A percentile compares a stretch with the other conserved stretches of the same genome.
phyloP scores from a whole-genome alignment of 2,888 invertebrate genomes.

The Megamerina dolium region DNA sequence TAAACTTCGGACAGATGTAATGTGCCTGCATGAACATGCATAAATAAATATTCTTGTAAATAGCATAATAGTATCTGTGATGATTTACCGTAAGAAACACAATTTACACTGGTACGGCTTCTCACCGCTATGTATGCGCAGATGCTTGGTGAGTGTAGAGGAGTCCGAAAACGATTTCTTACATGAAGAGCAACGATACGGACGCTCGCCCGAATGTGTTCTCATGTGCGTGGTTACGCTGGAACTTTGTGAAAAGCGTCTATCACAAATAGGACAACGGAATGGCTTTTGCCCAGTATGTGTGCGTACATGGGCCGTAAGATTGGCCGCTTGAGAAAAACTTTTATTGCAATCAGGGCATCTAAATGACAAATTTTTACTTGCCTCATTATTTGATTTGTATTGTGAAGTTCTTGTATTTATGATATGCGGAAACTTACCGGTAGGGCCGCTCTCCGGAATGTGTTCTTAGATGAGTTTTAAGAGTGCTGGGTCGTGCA shows the following conservation, averaged over 20 bases:
- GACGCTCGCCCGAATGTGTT: slow-evolving; percentile 95
- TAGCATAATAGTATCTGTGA: not conserved
- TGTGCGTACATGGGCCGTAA: slow-evolving; percentile 85
- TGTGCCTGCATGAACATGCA: not conserved
- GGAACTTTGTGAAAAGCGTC: slow-evolving; percentile 93
- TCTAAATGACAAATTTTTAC: slow-evolving; percentile 21
- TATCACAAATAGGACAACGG: slow-evolving; percentile 92
- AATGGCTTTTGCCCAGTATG: slow-evolving; percentile 99
- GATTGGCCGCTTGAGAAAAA: slow-evolving; percentile 96
- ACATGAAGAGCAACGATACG: slow-evolving; percentile 92
- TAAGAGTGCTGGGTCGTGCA: slow-evolving; percentile 92
- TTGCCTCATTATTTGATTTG: not conserved
- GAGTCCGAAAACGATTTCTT: slow-evolving; percentile 99
- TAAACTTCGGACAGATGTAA: too few relatives aligned
- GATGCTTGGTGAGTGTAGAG: slow-evolving; percentile 94
- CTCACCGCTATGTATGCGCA: slow-evolving; percentile 69
- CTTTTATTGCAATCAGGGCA: slow-evolving; percentile 94
- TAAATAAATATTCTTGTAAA: not conserved
- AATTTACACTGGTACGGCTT: slow-evolving; percentile 98
- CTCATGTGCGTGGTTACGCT: slow-evolving; percentile 98
- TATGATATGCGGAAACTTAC: slow-evolving; percentile 23
- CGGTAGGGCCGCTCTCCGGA: slow-evolving; percentile 74
- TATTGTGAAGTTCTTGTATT: not conserved
- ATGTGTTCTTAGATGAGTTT: slow-evolving; percentile 94
- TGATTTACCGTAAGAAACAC: slow-evolving; percentile 70